Conservation (phyloP, 2,888 invertebrate genomes). For the Eupithecia dodoneata region DNA sequence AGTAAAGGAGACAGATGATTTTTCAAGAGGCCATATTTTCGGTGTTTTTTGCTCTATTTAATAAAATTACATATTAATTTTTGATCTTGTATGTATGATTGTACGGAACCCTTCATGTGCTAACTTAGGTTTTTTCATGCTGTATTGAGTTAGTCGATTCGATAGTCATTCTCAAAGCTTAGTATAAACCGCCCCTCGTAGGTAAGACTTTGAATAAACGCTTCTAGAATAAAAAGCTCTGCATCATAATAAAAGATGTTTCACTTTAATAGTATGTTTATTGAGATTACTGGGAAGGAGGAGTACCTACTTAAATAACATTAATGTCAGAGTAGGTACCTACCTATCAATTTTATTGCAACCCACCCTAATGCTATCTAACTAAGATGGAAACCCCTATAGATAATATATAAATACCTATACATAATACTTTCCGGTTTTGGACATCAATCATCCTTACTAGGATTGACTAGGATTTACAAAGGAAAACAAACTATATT, state of each 20-base stretch:
- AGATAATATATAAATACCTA: slow-evolving; percentile 1
- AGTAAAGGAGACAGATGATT: no score
- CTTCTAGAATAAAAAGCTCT: background rate
- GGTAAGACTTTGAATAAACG: background rate
- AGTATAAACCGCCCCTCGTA: background rate
- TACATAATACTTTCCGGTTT: background rate
- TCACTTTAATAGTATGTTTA: background rate
- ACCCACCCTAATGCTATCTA: background rate
- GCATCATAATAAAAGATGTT: background rate
- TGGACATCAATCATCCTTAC: background rate
- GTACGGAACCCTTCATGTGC: no score
- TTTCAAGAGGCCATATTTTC: no score
- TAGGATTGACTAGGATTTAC: background rate
- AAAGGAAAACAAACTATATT: background rate
- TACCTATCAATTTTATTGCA: background rate
- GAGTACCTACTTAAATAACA: background rate
- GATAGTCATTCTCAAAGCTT: no score
- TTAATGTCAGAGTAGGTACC: background rate
- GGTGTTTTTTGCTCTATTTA: no score
- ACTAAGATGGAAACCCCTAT: background rate
- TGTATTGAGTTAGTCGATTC: no score
- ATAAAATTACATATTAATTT: no score
- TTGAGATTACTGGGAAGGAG: background rate
- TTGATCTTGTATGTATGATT: no score
- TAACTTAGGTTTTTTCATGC: no score